Evolutionary conservation across 2,797 vertebrate species (phyloP), one percentile per base, ranked within the genome.

Genomic region (Sebastes oblongus): DNA sequence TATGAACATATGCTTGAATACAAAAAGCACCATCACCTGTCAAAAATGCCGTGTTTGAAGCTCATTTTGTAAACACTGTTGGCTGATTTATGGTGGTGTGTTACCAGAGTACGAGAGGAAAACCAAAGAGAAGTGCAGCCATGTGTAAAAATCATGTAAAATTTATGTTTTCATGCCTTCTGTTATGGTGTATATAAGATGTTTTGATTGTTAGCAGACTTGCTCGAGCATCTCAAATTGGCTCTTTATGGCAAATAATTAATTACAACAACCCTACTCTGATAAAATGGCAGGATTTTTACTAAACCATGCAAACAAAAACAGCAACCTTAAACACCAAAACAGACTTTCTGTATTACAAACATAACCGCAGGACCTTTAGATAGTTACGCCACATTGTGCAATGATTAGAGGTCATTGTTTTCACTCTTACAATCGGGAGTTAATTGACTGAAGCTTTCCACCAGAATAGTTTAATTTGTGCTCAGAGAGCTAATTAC

Each of bases 361-460:
- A 81, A 83, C 50, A 84, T 30, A 77, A 69, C 65, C 3, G 5
- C 72, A 39, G 46, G 78, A 69, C 67, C 39, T 80, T 78, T 68
- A 66, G 77, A 82, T 55, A 52, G 30, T 74, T 70, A 66, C 2
- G 4, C 60, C 46, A 80, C 69, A 70, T 68, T 88, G 72, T 54
- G 71, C 39, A 67, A 72, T 84, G 55, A 88, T 82, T 76, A 90
- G 86, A 88, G 81, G 82, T 82, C 75, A 69, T 61, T 72, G 72
- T 79, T 92, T 88, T 77, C 6, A 2, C 80, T 75, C 42, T 62
- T 78, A 80, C 65, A 65, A 36, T 54, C 78, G 46, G 0, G 18
- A 75, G 61, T 75, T 88, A 89, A 92, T 81, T 81, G 75, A 86
- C 68, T 68, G 66, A 42, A 77, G 68, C 56, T 83, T 88, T 91